Base-by-base conservation (phyloP, 2,797 vertebrate genomes). In the Oreortyx pictus region DNA sequence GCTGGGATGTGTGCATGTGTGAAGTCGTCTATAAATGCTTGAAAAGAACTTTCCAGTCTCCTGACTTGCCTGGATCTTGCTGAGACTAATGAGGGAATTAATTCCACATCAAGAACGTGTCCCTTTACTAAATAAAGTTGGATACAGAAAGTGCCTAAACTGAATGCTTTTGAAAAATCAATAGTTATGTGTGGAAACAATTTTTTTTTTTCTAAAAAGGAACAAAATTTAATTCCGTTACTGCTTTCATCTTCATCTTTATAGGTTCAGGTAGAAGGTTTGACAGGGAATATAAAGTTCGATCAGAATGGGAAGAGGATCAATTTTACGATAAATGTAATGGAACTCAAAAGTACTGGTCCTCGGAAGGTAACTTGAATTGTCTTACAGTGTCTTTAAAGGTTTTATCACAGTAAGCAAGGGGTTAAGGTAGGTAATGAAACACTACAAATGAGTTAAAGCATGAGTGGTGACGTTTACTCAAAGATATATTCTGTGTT, bases 271-370 rank as follows among this genome's bases (percentile, higher is more conserved):
- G 99, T 99, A 59, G 99, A 99, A 96, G 99, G 99, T 56, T 97
- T 99, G 72, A 99, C 99, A 33, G 99, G 99, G 93, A 99, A 99
- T 97, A 99, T 99, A 96, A 99, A 99, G 95, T 99, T 99, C 96
- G 99, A 99, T 97, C 99, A 99, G 94, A 98, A 99, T 29, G 99
- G 99, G 89, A 99, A 99, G 94, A 98, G 99, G 97, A 98, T 99
- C 90, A 99, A 99, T 97, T 99, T 99, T 96, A 99, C 99, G 11
- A 99, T 99, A 93, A 99, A 99, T 50, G 98, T 99, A 86, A 99
- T 99, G 99, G 99, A 99, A 82, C 97, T 99, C 89, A 99, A 99
- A 98, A 99, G 97, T 44, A 99, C 98, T 56, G 99, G 99, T 68
- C 99, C 99, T 16, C 98, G 99, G 33, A 99, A 99, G 98, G 99